Conservation (phyloP, 2,797 vertebrate genomes). For the Spea hammondii region DNA sequence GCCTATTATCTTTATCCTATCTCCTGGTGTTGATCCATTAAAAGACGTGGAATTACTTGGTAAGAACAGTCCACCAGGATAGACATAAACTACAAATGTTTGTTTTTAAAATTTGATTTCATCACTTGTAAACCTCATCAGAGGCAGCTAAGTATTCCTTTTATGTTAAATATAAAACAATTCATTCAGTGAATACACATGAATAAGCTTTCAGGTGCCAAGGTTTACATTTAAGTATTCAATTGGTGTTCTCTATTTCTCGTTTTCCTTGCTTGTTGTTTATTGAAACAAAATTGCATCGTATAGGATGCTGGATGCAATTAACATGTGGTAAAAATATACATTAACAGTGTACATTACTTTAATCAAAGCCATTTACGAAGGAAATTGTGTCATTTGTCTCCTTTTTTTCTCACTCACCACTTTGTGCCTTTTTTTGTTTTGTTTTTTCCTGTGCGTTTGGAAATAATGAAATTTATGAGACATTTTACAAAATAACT, state of each 20-base stretch:
- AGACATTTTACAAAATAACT: neutral
- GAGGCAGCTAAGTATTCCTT: neutral
- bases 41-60: slow-evolving; percentile 71
- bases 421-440: neutral
- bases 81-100: neutral
- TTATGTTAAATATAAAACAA: slow-evolving; percentile 8
- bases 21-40: slow-evolving; percentile 69
- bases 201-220: neutral
- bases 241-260: neutral
- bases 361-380: slow-evolving; percentile 1
- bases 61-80: slow-evolving; percentile 51
- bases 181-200: neutral
- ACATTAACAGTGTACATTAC: neutral
- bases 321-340: slow-evolving; percentile 5
- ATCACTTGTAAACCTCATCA: neutral
- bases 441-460: neutral
- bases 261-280: neutral
- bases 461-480: neutral
- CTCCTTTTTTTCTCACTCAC: neutral
- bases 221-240: slow-evolving; percentile 5
- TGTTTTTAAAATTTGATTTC: neutral
- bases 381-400: slow-evolving; percentile 8
- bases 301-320: slow-evolving; percentile 4
- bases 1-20: slow-evolving; percentile 71
- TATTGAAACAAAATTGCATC: neutral